phyloP scores from a whole-genome alignment of 2,888 invertebrate genomes.

The Rotaria sp. region DNA sequence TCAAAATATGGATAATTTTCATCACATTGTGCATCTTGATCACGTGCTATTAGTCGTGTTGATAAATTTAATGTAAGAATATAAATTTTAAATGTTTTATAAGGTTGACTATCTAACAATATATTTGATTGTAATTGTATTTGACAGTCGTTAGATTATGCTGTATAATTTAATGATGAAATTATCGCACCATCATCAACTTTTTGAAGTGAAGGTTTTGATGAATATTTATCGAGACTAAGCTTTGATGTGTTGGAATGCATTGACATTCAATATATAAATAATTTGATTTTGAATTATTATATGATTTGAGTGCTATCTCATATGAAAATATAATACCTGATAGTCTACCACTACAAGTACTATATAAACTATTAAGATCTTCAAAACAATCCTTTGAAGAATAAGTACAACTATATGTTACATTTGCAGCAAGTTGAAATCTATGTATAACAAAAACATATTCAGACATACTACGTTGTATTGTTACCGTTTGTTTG shows the following conservation, averaged over 20 bases:
- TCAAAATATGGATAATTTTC: no score
- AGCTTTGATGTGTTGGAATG: conserved; percentile 9
- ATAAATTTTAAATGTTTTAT: no score
- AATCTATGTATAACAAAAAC: neutral
- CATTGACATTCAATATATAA: conserved; percentile 30
- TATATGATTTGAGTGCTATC: neutral
- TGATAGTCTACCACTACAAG: conserved; percentile 29
- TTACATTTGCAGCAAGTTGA: neutral
- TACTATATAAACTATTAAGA: conserved; percentile 16
- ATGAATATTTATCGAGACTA: neutral
- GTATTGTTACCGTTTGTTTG: neutral
- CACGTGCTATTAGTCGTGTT: no score
- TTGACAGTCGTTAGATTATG: no score
- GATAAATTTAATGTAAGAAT: no score
- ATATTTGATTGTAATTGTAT: no score
- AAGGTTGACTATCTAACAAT: no score
- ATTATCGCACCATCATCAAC: no score
- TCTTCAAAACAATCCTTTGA: conserved; percentile 29
- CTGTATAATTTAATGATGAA: no score
- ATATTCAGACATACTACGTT: neutral
- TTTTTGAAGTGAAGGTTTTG: neutral
- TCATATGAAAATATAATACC: conserved; percentile 13
- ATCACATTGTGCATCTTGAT: no score
- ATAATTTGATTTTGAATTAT: neutral
- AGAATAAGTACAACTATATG: neutral